Evolutionary conservation across 2,797 vertebrate species (phyloP), one percentile per base, ranked within the genome.

Genomic region (Anomalospiza imberbis): DNA sequence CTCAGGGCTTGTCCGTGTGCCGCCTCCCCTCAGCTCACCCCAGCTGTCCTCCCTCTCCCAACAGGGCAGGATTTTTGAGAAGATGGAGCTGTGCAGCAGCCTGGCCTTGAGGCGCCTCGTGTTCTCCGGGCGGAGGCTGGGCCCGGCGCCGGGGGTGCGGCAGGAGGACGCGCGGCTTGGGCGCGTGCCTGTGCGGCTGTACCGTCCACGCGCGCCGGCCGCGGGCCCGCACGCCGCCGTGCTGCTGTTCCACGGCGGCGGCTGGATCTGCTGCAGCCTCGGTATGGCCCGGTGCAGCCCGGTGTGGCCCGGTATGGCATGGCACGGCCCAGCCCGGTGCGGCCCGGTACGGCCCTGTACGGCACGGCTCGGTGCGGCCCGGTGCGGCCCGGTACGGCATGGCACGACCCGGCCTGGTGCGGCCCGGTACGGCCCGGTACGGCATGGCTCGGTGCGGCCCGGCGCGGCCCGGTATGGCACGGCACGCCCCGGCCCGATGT

Each of bases 161-260:
- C 96, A 97, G 79, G 97, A 95, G 94, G 96, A 98, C 73, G 53
- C 93, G 36, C 95, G 7, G 42, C 96, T 98, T 58, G 95, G 91
- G 7, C 81, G 84, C 11, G 98, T 98, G 53, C 98, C 97, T 12
- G 98, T 98, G 74, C 91, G 98, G 76, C 44, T 98, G 19, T 98
- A 98, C 51, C 97, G 98, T 94, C 97, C 97, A 15, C 97, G 7
- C 3, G 12, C 12, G 1, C 22, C 29, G 85, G 8, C 96, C 21
- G 48, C 81, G 2, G 90, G 97, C 53, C 92, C 94, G 44, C 96
- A 96, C 32, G 93, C 96, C 76, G 98, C 95, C n/a, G 93, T 98
- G n/a, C 54, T 98, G 62, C 98, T 98, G 86, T 97, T 98, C 93
- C 98, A 98, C 55, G 83, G 98, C 38, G 98, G 98, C 53, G 98